Conservation (phyloP, 1,140 invertebrate genomes). For the Hylaeus anthracinus region DNA sequence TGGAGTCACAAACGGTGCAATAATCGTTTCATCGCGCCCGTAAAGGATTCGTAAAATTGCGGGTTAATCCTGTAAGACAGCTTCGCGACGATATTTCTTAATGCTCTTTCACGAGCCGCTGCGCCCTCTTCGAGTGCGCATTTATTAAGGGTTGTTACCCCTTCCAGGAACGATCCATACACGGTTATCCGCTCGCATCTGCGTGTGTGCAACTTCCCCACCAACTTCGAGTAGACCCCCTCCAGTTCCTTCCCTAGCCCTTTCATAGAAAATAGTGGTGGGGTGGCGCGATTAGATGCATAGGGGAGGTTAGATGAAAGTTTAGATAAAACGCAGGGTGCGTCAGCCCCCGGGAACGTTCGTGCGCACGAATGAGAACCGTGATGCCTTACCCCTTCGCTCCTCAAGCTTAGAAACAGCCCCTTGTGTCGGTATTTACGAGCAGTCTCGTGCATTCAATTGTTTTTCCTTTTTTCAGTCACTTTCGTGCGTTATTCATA, state of each 20-base stretch:
- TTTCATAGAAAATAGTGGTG: constrained; percentile 74
- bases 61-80: constrained; percentile 43
- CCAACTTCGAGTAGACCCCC: constrained; percentile 56
- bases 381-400: neutral
- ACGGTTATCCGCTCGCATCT: constrained; percentile 59
- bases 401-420: neutral
- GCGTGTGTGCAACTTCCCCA: constrained; percentile 63
- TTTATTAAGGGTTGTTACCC: constrained; percentile 74
- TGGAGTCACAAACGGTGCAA: neutral
- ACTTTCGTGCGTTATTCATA: too few species aligned
- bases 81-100: constrained; percentile 43
- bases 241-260: constrained; percentile 62
- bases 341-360: constrained; percentile 49
- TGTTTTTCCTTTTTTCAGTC: too few species aligned
- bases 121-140: constrained; percentile 55
- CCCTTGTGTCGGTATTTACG: neutral
- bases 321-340: constrained; percentile 75
- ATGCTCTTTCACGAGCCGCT: constrained; percentile 50
- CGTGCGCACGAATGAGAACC: constrained; percentile 23
- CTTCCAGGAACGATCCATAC: constrained; percentile 47
- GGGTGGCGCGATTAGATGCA: constrained; percentile 72
- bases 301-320: constrained; percentile 77
- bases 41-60: constrained; percentile 25
- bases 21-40: neutral
- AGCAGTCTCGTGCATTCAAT: neutral